phyloP scores from a whole-genome alignment of 2,797 vertebrate species.

The Rhincodon typus region DNA sequence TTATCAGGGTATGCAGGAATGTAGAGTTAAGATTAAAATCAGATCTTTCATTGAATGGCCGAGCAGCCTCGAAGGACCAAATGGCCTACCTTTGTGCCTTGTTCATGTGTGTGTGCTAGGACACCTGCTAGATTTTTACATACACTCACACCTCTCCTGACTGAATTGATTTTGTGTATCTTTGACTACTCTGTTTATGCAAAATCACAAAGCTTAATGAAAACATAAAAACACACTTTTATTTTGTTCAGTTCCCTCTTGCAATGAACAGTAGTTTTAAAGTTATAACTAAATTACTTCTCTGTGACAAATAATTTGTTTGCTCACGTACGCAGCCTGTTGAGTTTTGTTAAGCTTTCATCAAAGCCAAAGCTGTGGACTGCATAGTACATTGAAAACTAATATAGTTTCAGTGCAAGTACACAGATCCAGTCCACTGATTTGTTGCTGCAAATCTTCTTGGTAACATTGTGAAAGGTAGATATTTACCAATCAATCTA shows the following conservation, averaged over 20 bases:
- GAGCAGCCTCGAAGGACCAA: too few species aligned
- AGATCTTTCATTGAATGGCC: too few species aligned
- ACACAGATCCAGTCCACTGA: neutral
- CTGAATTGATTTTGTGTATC: too few species aligned
- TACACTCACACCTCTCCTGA: too few species aligned
- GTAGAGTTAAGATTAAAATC: too few species aligned
- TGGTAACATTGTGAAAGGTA: neutral
- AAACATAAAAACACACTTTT: neutral
- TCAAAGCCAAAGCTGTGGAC: neutral
- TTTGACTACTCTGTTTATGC: too few species aligned
- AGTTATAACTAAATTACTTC: neutral
- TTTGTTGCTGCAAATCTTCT: neutral
- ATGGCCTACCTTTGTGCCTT: too few species aligned
- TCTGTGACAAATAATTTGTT: neutral
- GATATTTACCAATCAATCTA: neutral
- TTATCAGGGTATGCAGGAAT: too few species aligned
- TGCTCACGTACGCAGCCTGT: neutral
- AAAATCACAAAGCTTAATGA: too few species aligned
- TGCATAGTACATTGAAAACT: neutral
- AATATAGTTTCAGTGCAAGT: neutral
- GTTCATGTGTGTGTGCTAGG: too few species aligned
- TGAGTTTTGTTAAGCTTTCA: neutral
- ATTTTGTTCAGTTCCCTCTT: neutral
- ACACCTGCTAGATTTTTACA: too few species aligned
- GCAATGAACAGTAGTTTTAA: neutral